phyloP scores from a whole-genome alignment of 2,888 invertebrate species.

The Amblyteles armatorius region DNA sequence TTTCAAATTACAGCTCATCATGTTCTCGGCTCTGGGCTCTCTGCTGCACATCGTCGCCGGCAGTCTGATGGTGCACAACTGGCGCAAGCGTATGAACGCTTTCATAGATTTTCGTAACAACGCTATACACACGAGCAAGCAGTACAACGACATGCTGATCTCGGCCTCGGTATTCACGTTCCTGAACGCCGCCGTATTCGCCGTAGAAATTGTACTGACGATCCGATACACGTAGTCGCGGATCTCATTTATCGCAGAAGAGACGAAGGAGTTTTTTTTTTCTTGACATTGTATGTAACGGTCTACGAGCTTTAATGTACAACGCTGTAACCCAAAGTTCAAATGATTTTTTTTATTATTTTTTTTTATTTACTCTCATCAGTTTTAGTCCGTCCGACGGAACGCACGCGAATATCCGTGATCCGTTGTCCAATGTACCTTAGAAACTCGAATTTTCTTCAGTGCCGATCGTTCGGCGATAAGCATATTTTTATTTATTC shows the following conservation, averaged over 20 bases:
- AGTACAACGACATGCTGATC: conserved; percentile 89
- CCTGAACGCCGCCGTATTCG: conserved; percentile 87
- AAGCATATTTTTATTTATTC: conserved; percentile 41
- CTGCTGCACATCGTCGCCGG: conserved; percentile 89
- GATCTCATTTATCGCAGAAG: not conserved
- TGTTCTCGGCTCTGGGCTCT: conserved; percentile 88
- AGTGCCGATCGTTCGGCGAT: not conserved
- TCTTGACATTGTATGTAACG: conserved; percentile 14
- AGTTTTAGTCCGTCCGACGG: conserved; percentile 52
- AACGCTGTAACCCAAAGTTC: conserved; percentile 78
- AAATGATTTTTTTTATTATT: conserved; percentile 52
- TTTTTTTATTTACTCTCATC: conserved; percentile 42
- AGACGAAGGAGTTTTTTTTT: not conserved
- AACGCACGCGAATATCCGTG: not conserved
- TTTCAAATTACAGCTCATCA: conserved; percentile 84
- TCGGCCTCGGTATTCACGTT: conserved; percentile 88
- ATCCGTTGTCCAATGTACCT: conserved; percentile 13
- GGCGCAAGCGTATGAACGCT: conserved; percentile 80
- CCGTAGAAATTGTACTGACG: conserved; percentile 88
- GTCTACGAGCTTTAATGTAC: conserved; percentile 69
- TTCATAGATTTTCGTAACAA: conserved; percentile 84
- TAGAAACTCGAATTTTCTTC: conserved; percentile 29
- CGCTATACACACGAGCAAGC: conserved; percentile 87
- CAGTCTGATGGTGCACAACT: conserved; percentile 87
- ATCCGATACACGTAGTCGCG: conserved; percentile 83